Base-by-base conservation (phyloP, 2,113 vertebrate species). In the Ctenodactylus gundi region DNA sequence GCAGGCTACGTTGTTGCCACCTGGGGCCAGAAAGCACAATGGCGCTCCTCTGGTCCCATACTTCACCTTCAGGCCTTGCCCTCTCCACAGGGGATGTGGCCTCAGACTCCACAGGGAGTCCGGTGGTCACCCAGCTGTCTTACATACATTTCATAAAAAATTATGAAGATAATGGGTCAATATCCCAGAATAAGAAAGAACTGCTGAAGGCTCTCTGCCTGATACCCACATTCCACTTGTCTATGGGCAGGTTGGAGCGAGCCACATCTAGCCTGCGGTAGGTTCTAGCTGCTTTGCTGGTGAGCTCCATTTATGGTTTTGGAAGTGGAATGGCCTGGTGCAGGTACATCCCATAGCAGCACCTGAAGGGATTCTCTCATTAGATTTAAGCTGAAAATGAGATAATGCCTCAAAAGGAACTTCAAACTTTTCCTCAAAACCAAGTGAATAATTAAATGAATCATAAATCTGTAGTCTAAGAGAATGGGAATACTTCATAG, bases 51-150 rank as follows among this genome's bases (percentile, higher is more conserved):
- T 51, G 58, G 55, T 89, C 93, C 62, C 70, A 81, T 6, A 34
- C 36, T 58, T 91, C 76, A 91, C 87, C 72, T 90, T 80, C 46
- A 82, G 44, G 76, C 95, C 73, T 64, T 55, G 82, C 39, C 84
- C 49, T 8, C 29, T 60, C 57, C 27, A 27, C 4, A 21, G 67
- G 36, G 62, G 83, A 55, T 17, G 39, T 84, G 68, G 46, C 20
- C 86, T 46, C 21, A 31, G 3, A 78, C 31, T 58, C 8, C 31
- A 6, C 34, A 25, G 51, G 58, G 21, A 89, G 4, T 23, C 13
- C 36, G 78, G 53, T 83, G 31, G 31, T 13, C 13, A 44, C 27
- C 62, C 34, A 23, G 49, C 12, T 29, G 14, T 60, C 80, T 72
- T 57, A 39, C 27, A 58, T 11, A 85, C 57, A 92, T 70, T 10